Evolutionary conservation across 2,797 vertebrate genomes (phyloP).

Genomic region (Champsocephalus esox): DNA sequence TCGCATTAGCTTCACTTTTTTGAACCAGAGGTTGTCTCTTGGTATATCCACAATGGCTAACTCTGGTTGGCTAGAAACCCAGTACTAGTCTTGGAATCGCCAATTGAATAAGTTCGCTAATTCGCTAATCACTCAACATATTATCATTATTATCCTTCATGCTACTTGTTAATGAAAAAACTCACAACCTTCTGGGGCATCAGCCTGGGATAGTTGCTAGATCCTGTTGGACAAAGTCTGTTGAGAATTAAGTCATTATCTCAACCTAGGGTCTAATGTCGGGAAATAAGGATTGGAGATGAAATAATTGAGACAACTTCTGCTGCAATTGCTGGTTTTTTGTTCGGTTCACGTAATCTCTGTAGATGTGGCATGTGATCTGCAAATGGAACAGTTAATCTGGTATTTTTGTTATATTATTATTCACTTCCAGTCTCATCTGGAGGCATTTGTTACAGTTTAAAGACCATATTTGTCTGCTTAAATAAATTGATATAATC

Average conservation of each 20-base stretch:
- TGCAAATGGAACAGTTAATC: slow-evolving; percentile 18
- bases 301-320: not conserved
- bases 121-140: not conserved
- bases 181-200: slow-evolving; percentile 6
- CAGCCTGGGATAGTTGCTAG: slow-evolving; percentile 30
- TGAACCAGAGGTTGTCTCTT: too few species aligned
- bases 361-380: slow-evolving; percentile 25
- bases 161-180: not conserved
- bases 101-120: not conserved
- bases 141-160: not conserved
- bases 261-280: slow-evolving; percentile 8
- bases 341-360: slow-evolving; percentile 6
- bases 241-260: slow-evolving; percentile 46
- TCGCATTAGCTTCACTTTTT: too few species aligned
- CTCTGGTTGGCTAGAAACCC: too few species aligned
- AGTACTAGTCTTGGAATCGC: too few species aligned
- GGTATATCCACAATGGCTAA: not conserved
- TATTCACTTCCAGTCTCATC: slow-evolving; percentile 18
- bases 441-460: slow-evolving; percentile 18
- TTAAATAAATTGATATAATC: slow-evolving; percentile 27
- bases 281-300: not conserved
- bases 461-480: slow-evolving; percentile 32
- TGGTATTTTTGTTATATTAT: not conserved
- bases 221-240: slow-evolving; percentile 30
- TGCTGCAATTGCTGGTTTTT: not conserved